Conservation (phyloP, 1,140 invertebrate genomes). For the Aphelinus certus region DNA sequence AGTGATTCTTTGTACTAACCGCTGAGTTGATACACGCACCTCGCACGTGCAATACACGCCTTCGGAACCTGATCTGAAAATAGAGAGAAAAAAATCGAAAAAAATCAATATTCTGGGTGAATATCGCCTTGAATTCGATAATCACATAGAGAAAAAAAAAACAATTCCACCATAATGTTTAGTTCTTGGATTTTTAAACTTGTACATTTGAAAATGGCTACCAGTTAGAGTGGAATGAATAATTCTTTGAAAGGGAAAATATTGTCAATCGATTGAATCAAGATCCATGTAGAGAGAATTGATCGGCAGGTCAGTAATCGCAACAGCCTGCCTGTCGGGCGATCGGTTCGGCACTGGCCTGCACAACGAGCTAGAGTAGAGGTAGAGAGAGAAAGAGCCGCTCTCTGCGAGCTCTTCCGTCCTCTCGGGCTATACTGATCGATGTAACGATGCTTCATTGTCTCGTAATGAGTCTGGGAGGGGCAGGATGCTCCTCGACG, state of each 20-base stretch:
- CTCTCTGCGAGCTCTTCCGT: slow-evolving; percentile 42
- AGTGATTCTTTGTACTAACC: background rate
- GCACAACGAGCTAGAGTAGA: background rate
- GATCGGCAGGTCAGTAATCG: background rate
- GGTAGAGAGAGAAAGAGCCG: background rate
- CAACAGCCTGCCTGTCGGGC: background rate
- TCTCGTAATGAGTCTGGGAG: slow-evolving; percentile 61
- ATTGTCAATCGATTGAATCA: no score
- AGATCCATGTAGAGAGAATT: background rate
- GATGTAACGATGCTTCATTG: slow-evolving; percentile 60
- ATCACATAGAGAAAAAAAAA: background rate
- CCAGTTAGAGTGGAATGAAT: no score
- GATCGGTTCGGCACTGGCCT: background rate
- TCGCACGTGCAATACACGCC: background rate
- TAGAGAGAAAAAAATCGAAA: background rate
- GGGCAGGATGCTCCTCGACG: slow-evolving; percentile 56
- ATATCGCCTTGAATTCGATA: background rate
- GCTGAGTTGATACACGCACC: background rate
- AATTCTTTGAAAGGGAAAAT: no score
- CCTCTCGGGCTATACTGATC: slow-evolving; percentile 44
- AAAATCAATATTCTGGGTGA: no score
- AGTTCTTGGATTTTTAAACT: no score
- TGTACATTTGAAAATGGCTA: no score
- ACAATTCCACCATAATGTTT: no score
- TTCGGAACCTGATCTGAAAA: slow-evolving; percentile 13